Evolutionary conservation across 2,888 invertebrate genomes (phyloP).

Genomic region (Acanthacorydalis orientalis): DNA sequence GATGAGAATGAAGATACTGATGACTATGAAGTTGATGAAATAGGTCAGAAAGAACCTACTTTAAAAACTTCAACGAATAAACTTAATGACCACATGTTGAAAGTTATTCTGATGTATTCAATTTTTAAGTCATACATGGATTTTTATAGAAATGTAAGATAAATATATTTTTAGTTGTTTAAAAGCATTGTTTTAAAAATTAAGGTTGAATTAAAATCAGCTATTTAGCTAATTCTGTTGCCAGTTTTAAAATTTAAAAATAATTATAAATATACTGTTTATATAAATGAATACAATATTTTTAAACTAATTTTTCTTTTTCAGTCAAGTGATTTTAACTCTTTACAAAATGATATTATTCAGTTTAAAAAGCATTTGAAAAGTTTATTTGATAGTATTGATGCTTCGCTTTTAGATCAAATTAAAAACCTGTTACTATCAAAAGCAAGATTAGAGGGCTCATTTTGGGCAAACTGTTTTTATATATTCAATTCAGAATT

Average conservation of each 20-base stretch:
- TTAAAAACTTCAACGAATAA: not conserved
- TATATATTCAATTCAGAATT: constrained; percentile 15
- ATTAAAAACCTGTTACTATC: constrained; percentile 13
- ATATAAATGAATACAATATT: too few relatives aligned
- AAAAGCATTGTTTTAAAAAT: too few relatives aligned
- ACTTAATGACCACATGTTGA: not conserved
- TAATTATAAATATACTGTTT: too few relatives aligned
- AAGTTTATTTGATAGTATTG: too few relatives aligned
- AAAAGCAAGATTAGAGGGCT: constrained; percentile 12
- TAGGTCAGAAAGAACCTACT: constrained; percentile 8
- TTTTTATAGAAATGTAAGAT: constrained; percentile 27
- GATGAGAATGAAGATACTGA: constrained; percentile 14
- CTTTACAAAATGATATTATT: too few relatives aligned
- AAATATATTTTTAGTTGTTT: constrained; percentile 1
- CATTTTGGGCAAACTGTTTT: constrained; percentile 17
- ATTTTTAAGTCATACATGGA: constrained; percentile 21
- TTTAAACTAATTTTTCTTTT: too few relatives aligned
- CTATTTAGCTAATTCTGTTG: too few relatives aligned
- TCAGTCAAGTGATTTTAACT: too few relatives aligned
- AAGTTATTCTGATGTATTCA: constrained; percentile 21
- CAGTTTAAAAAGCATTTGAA: too few relatives aligned
- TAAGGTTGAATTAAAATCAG: too few relatives aligned
- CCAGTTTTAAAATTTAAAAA: too few relatives aligned
- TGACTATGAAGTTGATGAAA: constrained; percentile 12
- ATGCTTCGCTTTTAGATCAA: constrained; percentile 4